Conservation (phyloP, 2,113 vertebrate genomes). For the Nettapus auritus region DNA sequence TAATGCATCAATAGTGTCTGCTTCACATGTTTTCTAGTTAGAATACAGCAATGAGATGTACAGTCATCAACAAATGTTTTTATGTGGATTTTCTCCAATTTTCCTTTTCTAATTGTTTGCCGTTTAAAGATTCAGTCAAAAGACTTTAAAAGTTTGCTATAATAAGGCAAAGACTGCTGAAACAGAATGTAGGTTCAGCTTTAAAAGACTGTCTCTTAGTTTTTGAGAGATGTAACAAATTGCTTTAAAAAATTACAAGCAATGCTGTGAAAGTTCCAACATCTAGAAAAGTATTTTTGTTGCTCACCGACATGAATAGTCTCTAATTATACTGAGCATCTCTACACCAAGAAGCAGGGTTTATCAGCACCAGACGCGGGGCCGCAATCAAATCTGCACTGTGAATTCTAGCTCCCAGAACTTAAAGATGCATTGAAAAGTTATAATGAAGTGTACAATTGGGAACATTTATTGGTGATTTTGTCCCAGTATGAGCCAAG, state of each 20-base stretch:
- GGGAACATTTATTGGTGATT: slow-evolving; percentile 39
- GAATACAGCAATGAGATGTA: neutral
- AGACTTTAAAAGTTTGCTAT: neutral
- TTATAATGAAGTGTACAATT: slow-evolving; percentile 32
- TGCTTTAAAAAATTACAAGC: neutral
- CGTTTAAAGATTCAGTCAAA: slow-evolving; percentile 19
- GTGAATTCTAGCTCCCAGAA: neutral
- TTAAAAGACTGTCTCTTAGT: neutral
- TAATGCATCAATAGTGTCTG: neutral
- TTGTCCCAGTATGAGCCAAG: slow-evolving; percentile 28
- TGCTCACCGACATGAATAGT: slow-evolving; percentile 26
- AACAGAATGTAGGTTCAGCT: neutral
- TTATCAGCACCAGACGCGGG: neutral
- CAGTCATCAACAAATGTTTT: neutral
- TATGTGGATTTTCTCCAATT: neutral
- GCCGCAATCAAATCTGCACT: slow-evolving; percentile 19
- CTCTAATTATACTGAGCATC: neutral
- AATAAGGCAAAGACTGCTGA: neutral
- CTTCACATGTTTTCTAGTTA: neutral
- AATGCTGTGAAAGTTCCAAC: neutral
- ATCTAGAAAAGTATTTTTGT: slow-evolving; percentile 9
- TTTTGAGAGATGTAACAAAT: neutral
- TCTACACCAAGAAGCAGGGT: neutral
- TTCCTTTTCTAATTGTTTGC: slow-evolving; percentile 30
- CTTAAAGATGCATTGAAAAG: slow-evolving; percentile 55